Percentiles rank a stretch among this genome's conserved stretches.
These are phyloP conservation scores for Chascanopsetta lugubris DNA, from an alignment of 2,113 vertebrate species.

Conservation along the genomic window DNA sequence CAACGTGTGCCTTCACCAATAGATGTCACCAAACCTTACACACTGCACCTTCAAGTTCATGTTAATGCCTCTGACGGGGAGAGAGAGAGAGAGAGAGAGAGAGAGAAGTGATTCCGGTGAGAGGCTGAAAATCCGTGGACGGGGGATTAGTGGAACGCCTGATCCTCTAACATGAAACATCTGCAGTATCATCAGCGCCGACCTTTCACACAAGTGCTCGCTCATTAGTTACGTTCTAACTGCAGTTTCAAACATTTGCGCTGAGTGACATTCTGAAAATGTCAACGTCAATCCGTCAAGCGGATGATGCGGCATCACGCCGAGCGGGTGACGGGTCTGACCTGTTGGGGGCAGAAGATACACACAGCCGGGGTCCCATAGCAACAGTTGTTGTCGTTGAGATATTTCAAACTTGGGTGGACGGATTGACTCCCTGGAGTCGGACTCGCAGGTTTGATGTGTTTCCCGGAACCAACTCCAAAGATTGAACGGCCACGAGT, in stretches of 20 bases:
- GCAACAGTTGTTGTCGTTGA: not conserved
- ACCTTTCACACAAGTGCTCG: conserved; percentile 33
- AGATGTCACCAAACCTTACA: too few species aligned
- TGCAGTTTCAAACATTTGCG: conserved; percentile 33
- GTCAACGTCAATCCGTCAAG: conserved; percentile 39
- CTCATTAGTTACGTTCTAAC: conserved; percentile 36
- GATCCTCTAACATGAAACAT: conserved; percentile 29
- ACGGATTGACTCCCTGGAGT: not conserved
- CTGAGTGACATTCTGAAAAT: conserved; percentile 50
- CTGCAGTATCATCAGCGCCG: conserved; percentile 6
- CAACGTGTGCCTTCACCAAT: too few species aligned
- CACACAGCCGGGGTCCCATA: not conserved
- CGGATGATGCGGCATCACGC: not conserved
- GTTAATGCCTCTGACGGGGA: not conserved
- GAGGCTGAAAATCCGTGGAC: conserved; percentile 8
- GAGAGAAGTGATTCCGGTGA: too few species aligned
- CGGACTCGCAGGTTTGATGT: not conserved
- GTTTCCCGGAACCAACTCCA: conserved; percentile 13
- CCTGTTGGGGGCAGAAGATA: not conserved
- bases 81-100: too few species aligned
- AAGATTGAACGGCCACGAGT: not conserved
- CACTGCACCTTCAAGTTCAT: too few species aligned
- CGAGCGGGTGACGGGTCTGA: not conserved
- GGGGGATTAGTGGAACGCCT: conserved; percentile 8
- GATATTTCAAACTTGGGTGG: not conserved